These are phyloP conservation scores for Euplagia quadripunctaria DNA, from an alignment of 2,888 invertebrate genomes.

Conservation along the genomic window DNA sequence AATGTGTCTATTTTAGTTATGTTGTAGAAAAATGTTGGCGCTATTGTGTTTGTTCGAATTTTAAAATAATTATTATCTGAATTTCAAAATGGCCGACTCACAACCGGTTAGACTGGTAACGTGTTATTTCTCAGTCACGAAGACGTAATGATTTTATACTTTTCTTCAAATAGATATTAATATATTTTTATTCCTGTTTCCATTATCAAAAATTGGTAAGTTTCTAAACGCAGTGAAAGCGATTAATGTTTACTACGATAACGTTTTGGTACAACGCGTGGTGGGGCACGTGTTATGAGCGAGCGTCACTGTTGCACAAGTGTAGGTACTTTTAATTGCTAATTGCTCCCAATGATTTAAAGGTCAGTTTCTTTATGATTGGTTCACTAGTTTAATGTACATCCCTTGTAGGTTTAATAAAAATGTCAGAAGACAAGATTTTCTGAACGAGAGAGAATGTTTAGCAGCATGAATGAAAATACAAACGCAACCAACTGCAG, in stretches of 20 bases:
- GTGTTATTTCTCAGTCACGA: not conserved
- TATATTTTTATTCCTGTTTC: not conserved
- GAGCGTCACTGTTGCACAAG: constrained; percentile 37
- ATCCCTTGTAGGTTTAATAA: not conserved
- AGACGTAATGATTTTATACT: not conserved
- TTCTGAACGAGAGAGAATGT: not conserved
- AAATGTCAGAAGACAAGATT: not conserved
- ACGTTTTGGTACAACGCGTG: constrained; percentile 18
- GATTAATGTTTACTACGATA: constrained; percentile 34
- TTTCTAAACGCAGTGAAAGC: not conserved
- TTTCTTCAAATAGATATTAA: not conserved
- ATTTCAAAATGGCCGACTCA: constrained; percentile 3
- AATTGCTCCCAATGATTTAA: constrained; percentile 38
- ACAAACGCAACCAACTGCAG: no score
- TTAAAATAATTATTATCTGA: not conserved
- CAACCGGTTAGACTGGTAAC: not conserved
- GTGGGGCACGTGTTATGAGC: constrained; percentile 30
- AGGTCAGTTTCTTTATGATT: constrained; percentile 29
- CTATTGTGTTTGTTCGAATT: not conserved
- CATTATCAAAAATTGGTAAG: not conserved
- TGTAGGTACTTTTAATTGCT: constrained; percentile 31
- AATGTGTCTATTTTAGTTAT: constrained; percentile 1
- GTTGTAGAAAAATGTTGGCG: not conserved
- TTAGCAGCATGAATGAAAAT: no score
- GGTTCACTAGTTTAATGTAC: not conserved